Conservation (phyloP, 1,140 invertebrate species). For the Achatina immaculata region DNA sequence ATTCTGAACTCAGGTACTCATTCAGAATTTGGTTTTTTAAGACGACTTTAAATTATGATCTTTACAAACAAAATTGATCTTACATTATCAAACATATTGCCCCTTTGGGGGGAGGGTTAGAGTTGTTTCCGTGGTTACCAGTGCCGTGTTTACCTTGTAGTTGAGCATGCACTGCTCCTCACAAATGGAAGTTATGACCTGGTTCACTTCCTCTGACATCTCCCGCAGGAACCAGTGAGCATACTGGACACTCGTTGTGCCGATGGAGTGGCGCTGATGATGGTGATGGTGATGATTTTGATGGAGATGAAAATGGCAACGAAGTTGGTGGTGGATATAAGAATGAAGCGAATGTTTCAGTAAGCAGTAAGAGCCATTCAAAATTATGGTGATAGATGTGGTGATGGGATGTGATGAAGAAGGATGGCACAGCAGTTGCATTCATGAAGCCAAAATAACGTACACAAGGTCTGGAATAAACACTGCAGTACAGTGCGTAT, state of each 20-base stretch:
- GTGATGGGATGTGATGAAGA: too few relatives aligned
- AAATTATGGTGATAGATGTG: not conserved
- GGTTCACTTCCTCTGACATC: slow-evolving; percentile 98
- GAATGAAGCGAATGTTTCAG: not conserved
- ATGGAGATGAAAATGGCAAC: not conserved
- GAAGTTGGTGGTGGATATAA: not conserved
- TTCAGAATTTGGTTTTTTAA: too few relatives aligned
- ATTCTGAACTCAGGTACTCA: too few relatives aligned
- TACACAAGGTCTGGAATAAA: too few relatives aligned
- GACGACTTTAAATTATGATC: too few relatives aligned
- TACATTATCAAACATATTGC: too few relatives aligned
- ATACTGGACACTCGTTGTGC: slow-evolving; percentile 94
- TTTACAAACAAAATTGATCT: too few relatives aligned
- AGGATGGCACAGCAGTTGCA: too few relatives aligned
- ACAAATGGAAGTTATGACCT: slow-evolving; percentile 98
- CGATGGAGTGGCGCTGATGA: slow-evolving; percentile 87
- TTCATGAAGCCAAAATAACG: too few relatives aligned
- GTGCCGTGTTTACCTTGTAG: slow-evolving; percentile 54
- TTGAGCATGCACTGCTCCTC: slow-evolving; percentile 79
- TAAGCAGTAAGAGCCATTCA: not conserved
- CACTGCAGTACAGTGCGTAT: too few relatives aligned
- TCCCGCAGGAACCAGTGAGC: slow-evolving; percentile 98
- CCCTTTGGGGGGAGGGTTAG: too few relatives aligned
- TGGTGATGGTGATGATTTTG: not conserved
- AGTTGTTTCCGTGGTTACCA: not conserved